Evolutionary conservation across 2,113 vertebrate genomes (phyloP).

Genomic region (Zosterops hypoxanthus): DNA sequence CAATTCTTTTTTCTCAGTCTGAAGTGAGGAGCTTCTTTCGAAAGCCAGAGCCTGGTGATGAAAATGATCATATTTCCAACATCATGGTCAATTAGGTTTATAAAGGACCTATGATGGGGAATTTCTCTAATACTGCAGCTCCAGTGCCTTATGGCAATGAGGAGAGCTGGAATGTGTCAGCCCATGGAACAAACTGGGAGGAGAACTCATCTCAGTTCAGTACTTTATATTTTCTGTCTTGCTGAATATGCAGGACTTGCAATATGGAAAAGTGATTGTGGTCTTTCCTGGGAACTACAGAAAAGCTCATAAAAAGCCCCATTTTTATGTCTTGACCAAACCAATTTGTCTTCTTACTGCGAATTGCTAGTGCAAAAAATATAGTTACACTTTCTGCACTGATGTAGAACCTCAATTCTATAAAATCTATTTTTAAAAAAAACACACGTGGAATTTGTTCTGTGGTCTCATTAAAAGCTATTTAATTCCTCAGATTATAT

Average conservation of each 20-base stretch:
- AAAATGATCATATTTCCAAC: neutral
- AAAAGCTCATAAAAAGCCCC: neutral
- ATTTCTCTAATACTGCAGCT: neutral
- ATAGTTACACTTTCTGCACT: neutral
- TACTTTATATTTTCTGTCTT: neutral
- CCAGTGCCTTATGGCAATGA: neutral
- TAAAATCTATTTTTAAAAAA: neutral
- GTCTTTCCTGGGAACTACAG: neutral
- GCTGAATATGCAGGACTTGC: neutral
- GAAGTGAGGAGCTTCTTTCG: neutral
- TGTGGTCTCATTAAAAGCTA: neutral
- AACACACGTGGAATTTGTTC: neutral
- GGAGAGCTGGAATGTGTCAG: neutral
- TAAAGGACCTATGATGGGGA: neutral
- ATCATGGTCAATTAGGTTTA: neutral
- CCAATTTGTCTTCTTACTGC: neutral
- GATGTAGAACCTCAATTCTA: neutral
- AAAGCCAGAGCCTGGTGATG: neutral
- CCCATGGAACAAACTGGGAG: neutral
- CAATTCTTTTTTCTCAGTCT: neutral
- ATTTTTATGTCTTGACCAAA: neutral
- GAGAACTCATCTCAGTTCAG: neutral
- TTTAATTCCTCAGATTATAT: neutral
- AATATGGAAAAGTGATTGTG: neutral
- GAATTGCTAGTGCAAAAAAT: neutral